Conservation (phyloP, 2,113 vertebrate genomes). For the Muscicapa adusta region DNA sequence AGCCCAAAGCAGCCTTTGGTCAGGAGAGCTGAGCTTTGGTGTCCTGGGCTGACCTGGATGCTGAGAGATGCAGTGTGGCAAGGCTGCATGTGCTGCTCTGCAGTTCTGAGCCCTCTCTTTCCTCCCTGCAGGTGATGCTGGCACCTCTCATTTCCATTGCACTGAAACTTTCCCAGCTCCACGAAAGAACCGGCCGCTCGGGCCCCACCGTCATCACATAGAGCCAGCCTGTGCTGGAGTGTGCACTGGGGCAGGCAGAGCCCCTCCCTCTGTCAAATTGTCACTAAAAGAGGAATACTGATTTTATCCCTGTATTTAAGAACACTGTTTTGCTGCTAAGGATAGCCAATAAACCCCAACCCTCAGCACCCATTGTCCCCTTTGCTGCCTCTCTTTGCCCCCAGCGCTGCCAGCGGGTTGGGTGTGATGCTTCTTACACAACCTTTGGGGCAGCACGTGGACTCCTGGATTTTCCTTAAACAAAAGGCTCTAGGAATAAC, state of each 20-base stretch:
- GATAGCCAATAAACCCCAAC: slow-evolving; percentile 16
- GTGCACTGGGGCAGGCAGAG: neutral
- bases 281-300: neutral
- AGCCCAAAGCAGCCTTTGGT: neutral
- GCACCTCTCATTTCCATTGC: slow-evolving; percentile 92
- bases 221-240: neutral
- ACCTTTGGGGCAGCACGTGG: neutral
- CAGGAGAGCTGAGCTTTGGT: neutral
- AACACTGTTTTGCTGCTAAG: slow-evolving; percentile 4
- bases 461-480: neutral
- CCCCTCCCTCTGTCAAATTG: neutral
- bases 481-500: neutral
- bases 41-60: rapidly evolving
- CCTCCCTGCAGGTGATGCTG: slow-evolving; percentile 87
- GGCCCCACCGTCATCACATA: slow-evolving; percentile 96
- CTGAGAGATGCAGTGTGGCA: rapidly evolving
- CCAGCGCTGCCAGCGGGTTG: neutral
- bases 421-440: neutral
- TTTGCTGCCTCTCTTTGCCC: neutral
- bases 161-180: slow-evolving; percentile 90
- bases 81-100: neutral
- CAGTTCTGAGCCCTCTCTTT: neutral
- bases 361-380: neutral
- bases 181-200: slow-evolving; percentile 84
- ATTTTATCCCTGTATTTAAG: slow-evolving; percentile 7